These are phyloP conservation scores for Tethea ocularis DNA, from an alignment of 2,888 invertebrate species.

Conservation along the genomic window DNA sequence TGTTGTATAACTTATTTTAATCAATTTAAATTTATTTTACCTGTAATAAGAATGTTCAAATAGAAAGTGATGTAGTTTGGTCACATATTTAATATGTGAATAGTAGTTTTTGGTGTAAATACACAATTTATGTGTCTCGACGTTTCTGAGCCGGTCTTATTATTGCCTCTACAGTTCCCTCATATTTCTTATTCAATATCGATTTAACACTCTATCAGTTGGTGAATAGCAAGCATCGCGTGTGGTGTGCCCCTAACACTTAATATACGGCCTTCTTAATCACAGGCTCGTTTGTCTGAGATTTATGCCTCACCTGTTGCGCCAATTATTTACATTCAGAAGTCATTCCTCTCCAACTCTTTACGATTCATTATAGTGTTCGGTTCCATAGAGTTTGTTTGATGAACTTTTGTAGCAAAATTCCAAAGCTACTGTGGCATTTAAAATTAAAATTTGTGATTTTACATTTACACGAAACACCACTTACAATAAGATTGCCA, in stretches of 20 bases:
- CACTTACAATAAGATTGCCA: constrained; percentile 40
- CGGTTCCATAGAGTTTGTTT: constrained; percentile 19
- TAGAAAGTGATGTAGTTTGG: too few relatives aligned
- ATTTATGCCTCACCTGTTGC: constrained; percentile 79
- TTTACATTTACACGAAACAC: constrained; percentile 40
- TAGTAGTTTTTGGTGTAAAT: too few relatives aligned
- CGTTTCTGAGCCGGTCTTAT: not conserved
- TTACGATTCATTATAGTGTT: constrained; percentile 31
- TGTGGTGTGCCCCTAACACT: constrained; percentile 61
- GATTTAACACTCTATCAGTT: constrained; percentile 43
- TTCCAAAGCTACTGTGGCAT: constrained; percentile 21
- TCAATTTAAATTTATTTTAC: too few relatives aligned
- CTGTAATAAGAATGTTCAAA: too few relatives aligned
- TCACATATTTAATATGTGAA: too few relatives aligned
- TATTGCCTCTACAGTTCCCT: not conserved
- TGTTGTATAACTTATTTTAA: too few relatives aligned
- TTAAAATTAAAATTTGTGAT: constrained; percentile 34
- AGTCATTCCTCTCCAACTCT: constrained; percentile 55
- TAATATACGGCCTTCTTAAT: constrained; percentile 77
- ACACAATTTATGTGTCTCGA: too few relatives aligned
- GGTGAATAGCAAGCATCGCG: constrained; percentile 58
- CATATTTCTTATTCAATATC: constrained; percentile 38
- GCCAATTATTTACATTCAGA: constrained; percentile 78
- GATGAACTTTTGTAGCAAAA: not conserved
- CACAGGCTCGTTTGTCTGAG: constrained; percentile 69